Evolutionary conservation across 2,113 vertebrate genomes (phyloP), one percentile per base, ranked within the genome.

Genomic region (Arenaria interpres): DNA sequence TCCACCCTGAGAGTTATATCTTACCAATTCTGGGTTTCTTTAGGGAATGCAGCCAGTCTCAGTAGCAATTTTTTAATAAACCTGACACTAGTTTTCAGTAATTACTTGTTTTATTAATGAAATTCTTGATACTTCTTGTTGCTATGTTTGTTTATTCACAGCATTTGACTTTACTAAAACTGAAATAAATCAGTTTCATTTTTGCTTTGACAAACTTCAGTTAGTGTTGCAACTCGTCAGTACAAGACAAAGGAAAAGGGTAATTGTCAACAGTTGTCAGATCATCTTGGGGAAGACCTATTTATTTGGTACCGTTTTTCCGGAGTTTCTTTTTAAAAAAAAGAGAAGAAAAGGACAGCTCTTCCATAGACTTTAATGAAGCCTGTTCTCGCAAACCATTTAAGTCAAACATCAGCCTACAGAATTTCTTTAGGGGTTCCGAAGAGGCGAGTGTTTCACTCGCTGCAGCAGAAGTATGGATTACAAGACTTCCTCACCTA

Each of bases 131-230:
- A 51, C 15, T 78, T 73, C 32, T 90, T 59, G 14, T 86, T 79
- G 60, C 18, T 80, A 46, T 0, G 0, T 12, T 89, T 60, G 7
- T 68, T 93, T 84, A 81, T 39, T 72, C 43, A 68, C 35, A 90
- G 33, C 30, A 89, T 88, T 74, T 75, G 50, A 89, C 51, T 90
- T 51, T 2, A 78, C 12, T 71, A 46, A 88, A 91, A 63, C 33
- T 14, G 32, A 90, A 95, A 91, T 68, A 78, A 87, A 81, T 88
- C 43, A 33, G 46, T 96, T 97, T 75, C 48, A n/a, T 60, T 94
- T 95, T 90, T 95, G 35, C 69, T 93, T 80, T 56, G 64, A 78
- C 46, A 85, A 88, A 92, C 30, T 86, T 77, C 54, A 63, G 71
- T 72, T 45, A 59, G 30, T 72, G 53, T 59, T 1, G 21, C 41